Percentiles rank a stretch among this genome's conserved stretches.
phyloP scores from a whole-genome alignment of 2,113 vertebrate species.

The Rafetus swinhoei region DNA sequence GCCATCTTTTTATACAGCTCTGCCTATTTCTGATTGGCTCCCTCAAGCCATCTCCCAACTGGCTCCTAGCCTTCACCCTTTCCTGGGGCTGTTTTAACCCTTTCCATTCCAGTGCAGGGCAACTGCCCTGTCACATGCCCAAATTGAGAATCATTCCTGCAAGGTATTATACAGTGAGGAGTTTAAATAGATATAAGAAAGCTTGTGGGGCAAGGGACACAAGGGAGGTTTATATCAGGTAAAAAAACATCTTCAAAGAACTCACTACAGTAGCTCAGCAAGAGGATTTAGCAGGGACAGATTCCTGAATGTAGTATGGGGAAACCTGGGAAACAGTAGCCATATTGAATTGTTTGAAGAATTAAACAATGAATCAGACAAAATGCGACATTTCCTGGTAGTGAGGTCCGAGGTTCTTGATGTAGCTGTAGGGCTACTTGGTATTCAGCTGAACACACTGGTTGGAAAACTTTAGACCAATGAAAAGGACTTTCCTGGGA shows the following conservation, averaged over 20 bases:
- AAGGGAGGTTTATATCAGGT: constrained; percentile 13
- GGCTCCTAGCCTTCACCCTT: too few relatives aligned
- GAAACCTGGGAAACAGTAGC: constrained; percentile 36
- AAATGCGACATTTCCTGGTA: not conserved
- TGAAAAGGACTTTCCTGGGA: not conserved
- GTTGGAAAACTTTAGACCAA: not conserved
- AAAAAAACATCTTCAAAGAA: constrained; percentile 56
- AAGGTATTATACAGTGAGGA: not conserved
- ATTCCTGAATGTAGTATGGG: not conserved
- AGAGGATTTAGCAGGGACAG: not conserved
- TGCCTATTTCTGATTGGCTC: too few relatives aligned
- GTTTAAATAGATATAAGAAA: constrained; percentile 23
- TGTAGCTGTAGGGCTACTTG: not conserved
- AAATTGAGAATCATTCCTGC: not conserved
- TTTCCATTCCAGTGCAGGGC: too few relatives aligned
- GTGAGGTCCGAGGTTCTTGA: not conserved
- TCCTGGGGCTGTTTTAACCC: too few relatives aligned
- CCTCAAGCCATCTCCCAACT: too few relatives aligned
- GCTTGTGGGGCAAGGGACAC: not conserved
- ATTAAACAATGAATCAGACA: constrained; percentile 36
- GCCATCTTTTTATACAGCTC: too few relatives aligned
- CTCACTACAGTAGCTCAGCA: constrained; percentile 31
- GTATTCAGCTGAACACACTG: not conserved
- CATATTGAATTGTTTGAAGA: constrained; percentile 38
- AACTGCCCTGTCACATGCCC: not conserved